Base-by-base conservation (phyloP, 23 tunicate species). In the Ascidia mentula region DNA sequence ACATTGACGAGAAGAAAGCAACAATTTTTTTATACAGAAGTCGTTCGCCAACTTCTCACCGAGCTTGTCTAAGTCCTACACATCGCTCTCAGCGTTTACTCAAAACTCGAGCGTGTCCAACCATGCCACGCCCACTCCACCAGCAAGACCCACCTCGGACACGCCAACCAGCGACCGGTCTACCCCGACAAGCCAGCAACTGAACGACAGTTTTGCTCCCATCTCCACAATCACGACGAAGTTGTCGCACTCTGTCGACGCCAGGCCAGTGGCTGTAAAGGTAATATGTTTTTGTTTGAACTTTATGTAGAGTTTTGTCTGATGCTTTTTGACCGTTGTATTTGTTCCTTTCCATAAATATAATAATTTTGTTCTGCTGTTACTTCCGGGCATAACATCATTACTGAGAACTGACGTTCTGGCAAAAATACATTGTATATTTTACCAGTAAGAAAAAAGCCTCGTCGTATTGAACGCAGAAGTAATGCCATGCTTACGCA, bases 151-250 rank as follows among this genome's bases (percentile, higher is more conserved):
- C 0, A 73, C 90, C 40, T 81, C 82, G 12, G 40, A 72, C 35
- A 83, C 95, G 40, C 84, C 95, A 34, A 65, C 95, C 0, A 84
- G 88, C 40, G 85, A 74, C 34, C 71, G 85, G 26, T 83, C 88
- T 26, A 89, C 95, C 24, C 95, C 95, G 24, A 74, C 76, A 59
- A 82, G 85, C 33, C 69, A 53, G 24, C 65, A 53, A 53, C 65
- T 60, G 24, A 34, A 72, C 60, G 32, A 31, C 38, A 46, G 73
- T 6, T 42, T 9, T 8, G 69, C 76, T 28, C 81, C 81, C 24
- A 77, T 77, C 5, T 65, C 86, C 0, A 18, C 46, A 9, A 36
- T 82, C 7, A 72, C 78, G 31, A 79, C 30, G 31, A 84, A 61
- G 60, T 28, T 84, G 31, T 74, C 36, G 32, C 61, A 65, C 38